Evolutionary conservation across 2,113 vertebrate species (phyloP), one percentile per base, ranked within the genome.

Genomic region (Helogale parvula): DNA sequence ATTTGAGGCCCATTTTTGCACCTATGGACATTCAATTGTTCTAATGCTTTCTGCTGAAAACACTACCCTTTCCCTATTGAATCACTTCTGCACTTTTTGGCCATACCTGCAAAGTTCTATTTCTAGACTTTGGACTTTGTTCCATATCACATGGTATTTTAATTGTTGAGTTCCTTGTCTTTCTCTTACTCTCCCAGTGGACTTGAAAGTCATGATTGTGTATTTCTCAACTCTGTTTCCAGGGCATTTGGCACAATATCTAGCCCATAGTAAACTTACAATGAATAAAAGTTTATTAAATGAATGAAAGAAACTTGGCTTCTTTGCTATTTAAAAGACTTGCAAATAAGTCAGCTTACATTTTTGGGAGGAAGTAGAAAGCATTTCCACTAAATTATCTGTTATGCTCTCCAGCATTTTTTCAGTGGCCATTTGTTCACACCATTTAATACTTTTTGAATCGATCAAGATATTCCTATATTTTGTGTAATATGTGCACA

Each of bases 261-360:
- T 94, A 69, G 23, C 65, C 23, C 19, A 84, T 8, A 31, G 54
- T 27, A 92, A 93, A 80, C 27, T 88, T 1, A 60, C n/a, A 90
- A 35, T 35, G 76, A 95, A 94, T 60, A 52, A 85, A 93, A 54
- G 25, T 52, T 88, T 60, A 60, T 54, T 83, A 87, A 93, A 63
- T 93, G 45, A 92, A 16, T n/a, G 7, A 66, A 95, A 93, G 74
- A 82, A 96, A 88, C 33, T 84, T 88, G 88, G 21, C 50, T 85
- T 3, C 23, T 71, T 76, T 38, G 15, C n/a, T n/a, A n/a, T n/a
- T n/a, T n/a, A n/a, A n/a, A n/a, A n/a, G n/a, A n/a, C n/a, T n/a
- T n/a, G n/a, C n/a, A n/a, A n/a, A n/a, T n/a, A n/a, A 77, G 31
- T 91, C 17, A 88, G 74, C 33, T 97, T 66, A 25, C 14, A 81